Evolutionary conservation across 1,140 invertebrate genomes (phyloP).

Genomic region (Drosophila tani): DNA sequence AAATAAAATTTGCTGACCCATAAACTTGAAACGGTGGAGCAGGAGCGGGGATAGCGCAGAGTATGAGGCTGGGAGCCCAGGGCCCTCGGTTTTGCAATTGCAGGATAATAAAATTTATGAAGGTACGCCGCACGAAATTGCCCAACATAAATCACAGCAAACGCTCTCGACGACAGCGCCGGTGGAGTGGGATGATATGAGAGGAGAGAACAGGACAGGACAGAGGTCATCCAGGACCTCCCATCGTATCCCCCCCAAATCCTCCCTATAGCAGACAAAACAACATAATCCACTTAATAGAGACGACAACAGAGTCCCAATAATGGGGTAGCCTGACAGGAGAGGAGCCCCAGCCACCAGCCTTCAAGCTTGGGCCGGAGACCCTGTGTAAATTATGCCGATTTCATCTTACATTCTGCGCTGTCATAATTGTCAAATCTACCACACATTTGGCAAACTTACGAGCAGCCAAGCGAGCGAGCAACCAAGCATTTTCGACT

Average conservation of each 20-base stretch:
- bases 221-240: slow-evolving; percentile 44
- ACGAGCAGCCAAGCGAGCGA: slow-evolving; percentile 40
- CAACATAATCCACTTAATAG: slow-evolving; percentile 81
- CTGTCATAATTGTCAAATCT: slow-evolving; percentile 82
- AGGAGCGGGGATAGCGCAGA: background rate
- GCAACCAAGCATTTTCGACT: slow-evolving; percentile 66
- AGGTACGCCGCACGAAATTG: slow-evolving; percentile 74
- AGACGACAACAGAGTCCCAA: slow-evolving; percentile 61
- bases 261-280: slow-evolving; percentile 47
- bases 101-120: slow-evolving; percentile 82
- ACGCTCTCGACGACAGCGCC: slow-evolving; percentile 36
- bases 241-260: slow-evolving; percentile 4
- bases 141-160: slow-evolving; percentile 74
- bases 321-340: slow-evolving; percentile 57
- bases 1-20: slow-evolving; percentile 80
- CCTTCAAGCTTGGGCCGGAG: slow-evolving; percentile 5
- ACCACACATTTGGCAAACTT: slow-evolving; percentile 72
- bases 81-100: slow-evolving; percentile 64
- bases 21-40: slow-evolving; percentile 49
- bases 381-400: slow-evolving; percentile 62
- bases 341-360: background rate
- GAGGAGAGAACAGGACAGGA: slow-evolving; percentile 24
- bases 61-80: background rate
- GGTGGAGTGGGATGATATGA: slow-evolving; percentile 10
- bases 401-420: slow-evolving; percentile 71